phyloP scores from a whole-genome alignment of 1,140 invertebrate genomes.

The Cataglyphis hispanica region DNA sequence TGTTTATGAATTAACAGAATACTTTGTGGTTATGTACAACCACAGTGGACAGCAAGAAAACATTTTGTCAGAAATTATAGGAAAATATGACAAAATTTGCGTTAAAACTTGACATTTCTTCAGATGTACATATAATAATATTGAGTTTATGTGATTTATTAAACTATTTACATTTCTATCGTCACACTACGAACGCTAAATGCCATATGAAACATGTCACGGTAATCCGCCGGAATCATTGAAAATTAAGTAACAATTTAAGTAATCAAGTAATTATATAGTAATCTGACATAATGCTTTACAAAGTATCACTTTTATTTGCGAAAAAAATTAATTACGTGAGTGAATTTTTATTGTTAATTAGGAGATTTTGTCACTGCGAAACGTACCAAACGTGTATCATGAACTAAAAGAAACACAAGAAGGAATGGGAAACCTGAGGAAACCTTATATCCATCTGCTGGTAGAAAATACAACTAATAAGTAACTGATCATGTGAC shows the following conservation, averaged over 20 bases:
- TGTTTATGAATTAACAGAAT: not conserved
- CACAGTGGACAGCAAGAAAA: not conserved
- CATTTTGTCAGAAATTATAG: not conserved
- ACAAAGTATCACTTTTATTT: constrained; percentile 49
- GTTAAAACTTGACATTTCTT: not conserved
- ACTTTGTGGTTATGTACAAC: constrained; percentile 41
- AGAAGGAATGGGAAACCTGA: constrained; percentile 28
- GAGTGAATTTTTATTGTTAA: constrained; percentile 57
- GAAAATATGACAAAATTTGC: not conserved
- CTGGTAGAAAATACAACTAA: not conserved
- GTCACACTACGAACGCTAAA: not conserved
- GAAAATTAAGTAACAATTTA: constrained; percentile 51
- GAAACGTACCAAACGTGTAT: constrained; percentile 74
- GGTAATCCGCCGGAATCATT: constrained; percentile 69
- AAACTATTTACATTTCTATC: constrained; percentile 15
- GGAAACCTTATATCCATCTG: not conserved
- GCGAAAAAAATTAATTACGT: constrained; percentile 15
- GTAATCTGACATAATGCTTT: not conserved
- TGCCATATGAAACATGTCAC: constrained; percentile 1
- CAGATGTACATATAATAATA: not conserved
- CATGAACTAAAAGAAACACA: constrained; percentile 76
- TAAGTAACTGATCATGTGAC: too few species aligned
- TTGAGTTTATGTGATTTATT: not conserved
- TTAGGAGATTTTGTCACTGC: not conserved
- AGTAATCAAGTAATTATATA: not conserved